phyloP scores from a whole-genome alignment of 1,140 invertebrate species.

The Drosophila seguyi region DNA sequence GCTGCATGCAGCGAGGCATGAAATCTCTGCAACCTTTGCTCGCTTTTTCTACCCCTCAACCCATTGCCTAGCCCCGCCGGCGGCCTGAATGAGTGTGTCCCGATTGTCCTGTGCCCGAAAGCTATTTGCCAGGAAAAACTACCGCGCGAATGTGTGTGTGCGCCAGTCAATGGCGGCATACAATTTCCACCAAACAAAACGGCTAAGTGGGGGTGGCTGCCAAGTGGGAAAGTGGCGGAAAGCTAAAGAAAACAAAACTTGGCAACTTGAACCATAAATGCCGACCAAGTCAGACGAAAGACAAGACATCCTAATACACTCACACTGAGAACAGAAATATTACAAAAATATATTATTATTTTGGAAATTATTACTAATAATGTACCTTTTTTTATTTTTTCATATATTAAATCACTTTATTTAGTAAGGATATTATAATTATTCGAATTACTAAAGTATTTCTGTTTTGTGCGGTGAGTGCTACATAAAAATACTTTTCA shows the following conservation, averaged over 20 bases:
- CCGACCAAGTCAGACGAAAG: conserved; percentile 41
- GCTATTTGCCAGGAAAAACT: conserved; percentile 64
- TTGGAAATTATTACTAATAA: too few relatives aligned
- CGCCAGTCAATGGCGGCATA: conserved; percentile 72
- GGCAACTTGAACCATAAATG: conserved; percentile 73
- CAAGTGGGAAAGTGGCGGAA: conserved; percentile 18
- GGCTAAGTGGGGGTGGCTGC: conserved; percentile 4
- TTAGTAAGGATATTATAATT: not conserved
- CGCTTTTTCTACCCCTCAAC: conserved; percentile 31
- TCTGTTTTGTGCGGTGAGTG: too few relatives aligned
- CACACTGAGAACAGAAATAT: not conserved
- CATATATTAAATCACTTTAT: too few relatives aligned
- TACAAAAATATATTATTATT: not conserved
- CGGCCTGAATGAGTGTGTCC: conserved; percentile 54
- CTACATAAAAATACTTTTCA: conserved; percentile 38
- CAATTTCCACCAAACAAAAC: conserved; percentile 67
- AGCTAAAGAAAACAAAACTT: conserved; percentile 64
- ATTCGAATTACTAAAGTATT: not conserved
- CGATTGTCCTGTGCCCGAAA: conserved; percentile 69
- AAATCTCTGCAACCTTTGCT: conserved; percentile 76
- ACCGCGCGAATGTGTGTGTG: conserved; percentile 27
- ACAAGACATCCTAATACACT: conserved; percentile 35
- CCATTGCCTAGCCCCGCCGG: conserved; percentile 23
- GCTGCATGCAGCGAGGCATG: conserved; percentile 68
- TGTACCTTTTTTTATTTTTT: too few relatives aligned